Evolutionary conservation across 2,888 invertebrate genomes (phyloP), one percentile per base, ranked within the genome.

Genomic region (Bombyx huttoni): DNA sequence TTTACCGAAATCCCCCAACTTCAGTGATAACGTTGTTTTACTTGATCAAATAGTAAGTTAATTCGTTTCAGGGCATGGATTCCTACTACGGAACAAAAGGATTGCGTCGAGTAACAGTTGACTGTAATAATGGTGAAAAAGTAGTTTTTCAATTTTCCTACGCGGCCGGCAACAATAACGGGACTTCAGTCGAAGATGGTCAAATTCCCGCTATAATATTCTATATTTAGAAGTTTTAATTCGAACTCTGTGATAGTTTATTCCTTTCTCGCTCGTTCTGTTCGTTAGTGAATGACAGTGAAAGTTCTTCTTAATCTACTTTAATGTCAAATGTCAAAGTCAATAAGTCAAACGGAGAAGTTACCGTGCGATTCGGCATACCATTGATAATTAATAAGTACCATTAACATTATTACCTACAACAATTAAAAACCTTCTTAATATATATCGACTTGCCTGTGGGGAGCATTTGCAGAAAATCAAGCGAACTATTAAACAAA

Each of bases 171-270:
- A 94, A 95, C 73, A 96, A 96, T 76, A 94, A 94, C 68, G 94
- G 95, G 0, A 96, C 96, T 1, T 94, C 94, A 0, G 94, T 96
- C 1, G 95, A 95, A 67, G 94, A 94, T 72, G 96, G 96, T 49
- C 96, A 96, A 81, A 94, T 96, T 61, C 96, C 96, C 9, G 94
- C 95, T 73, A 93, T 96, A 56, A 94, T 96, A 63, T 96, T 96
- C 86, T 94, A 94, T 68, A 90, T 90, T 59, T 92, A 84, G 81
- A 63, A 55, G 49, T 24, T 24, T 24, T 47, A 40, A 12, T 10
- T 40, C 6, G 12, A 1, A 12, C 6, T 40, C 9, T 40, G 12
- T 12, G 40, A 40, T 40, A 40, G 40, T 40, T 2, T 40, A 40
- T 5, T 12, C 40, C 40, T 40, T 40, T 40, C 40, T 12, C 40